Base-by-base conservation (phyloP, 2,888 invertebrate genomes). In the Coronaproctus castanopsis region DNA sequence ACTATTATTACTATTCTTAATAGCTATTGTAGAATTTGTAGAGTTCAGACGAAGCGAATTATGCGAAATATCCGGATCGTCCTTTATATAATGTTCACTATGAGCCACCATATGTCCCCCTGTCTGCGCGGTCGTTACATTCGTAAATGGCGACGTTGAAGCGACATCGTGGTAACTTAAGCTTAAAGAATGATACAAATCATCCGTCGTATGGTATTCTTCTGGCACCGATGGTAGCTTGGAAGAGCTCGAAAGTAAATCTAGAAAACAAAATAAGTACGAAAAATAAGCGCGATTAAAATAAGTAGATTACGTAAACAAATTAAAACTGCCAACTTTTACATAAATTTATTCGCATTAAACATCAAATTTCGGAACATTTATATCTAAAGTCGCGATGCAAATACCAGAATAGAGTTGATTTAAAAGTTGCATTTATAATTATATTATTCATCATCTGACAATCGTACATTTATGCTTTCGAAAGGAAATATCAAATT, bases 191-290 rank as follows among this genome's bases (percentile, higher is more conserved):
- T 55, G 55, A 19, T 59, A 59, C 3, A 59, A 23, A 23, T 59
- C 59, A 22, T 59, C 59, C 21, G 59, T 55, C 18, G 59, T 55
- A 21, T 63, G 62, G 55, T 63, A 63, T 62, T 80, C 80, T 71
- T 81, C 80, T 63, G 79, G 79, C 61, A 80, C 79, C 3, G 80
- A 73, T 23, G 80, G 77, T 62, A 81, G 69, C 69, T 77, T 78
- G 19, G 74, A 73, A 65, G 73, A 74, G n/a, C 75, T 73, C 65
- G 73, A 74, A 54, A 80, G 70, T 64, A 80, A 75, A 66, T 79
- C 80, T 78, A 67, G 54, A 10, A 50, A 58, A 20, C 21, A 57
- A 59, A 57, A 36, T 14, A 36, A 36, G 14, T 8, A 36, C 36
- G n/a, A 52, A 52, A 52, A 5, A 52, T 14, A 49, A 10, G n/a